Percentiles rank a stretch among this genome's conserved stretches.
Evolutionary conservation across 1,140 invertebrate species (phyloP).

Genomic region (Adelges cooleyi): DNA sequence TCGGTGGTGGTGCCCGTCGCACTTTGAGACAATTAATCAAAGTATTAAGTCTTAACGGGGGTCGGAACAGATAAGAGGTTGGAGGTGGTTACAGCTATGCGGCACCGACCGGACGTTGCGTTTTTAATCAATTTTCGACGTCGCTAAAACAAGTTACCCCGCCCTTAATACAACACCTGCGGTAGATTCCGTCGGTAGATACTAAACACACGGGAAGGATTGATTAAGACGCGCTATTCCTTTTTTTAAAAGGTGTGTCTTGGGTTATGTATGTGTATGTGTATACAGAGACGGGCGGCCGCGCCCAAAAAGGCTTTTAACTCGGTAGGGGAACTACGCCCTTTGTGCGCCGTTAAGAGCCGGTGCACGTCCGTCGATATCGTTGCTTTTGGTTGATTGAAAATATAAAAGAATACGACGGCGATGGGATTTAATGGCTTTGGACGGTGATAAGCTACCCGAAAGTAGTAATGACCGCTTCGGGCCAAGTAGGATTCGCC

Average conservation of each 20-base stretch:
- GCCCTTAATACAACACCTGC: too few species aligned
- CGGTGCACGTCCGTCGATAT: neutral
- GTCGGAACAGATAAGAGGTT: too few species aligned
- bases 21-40: too few species aligned
- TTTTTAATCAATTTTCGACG: too few species aligned
- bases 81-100: too few species aligned
- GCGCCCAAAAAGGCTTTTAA: conserved; percentile 6
- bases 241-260: conserved; percentile 12
- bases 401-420: neutral
- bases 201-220: neutral
- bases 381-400: neutral
- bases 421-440: neutral
- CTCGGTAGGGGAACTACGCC: conserved; percentile 16
- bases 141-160: too few species aligned
- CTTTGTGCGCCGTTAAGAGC: neutral
- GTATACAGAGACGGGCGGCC: neutral
- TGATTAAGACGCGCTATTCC: neutral
- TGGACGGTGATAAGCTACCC: neutral
- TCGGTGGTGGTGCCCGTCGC: too few species aligned
- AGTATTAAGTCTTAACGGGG: too few species aligned
- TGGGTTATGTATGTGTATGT: neutral
- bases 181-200: neutral
- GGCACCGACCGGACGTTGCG: too few species aligned
- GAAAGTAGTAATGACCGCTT: too few species aligned
- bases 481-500: too few species aligned